Evolutionary conservation across 2,888 invertebrate genomes (phyloP), one percentile per base, ranked within the genome.

Genomic region (Scaptomyza polygonia): DNA sequence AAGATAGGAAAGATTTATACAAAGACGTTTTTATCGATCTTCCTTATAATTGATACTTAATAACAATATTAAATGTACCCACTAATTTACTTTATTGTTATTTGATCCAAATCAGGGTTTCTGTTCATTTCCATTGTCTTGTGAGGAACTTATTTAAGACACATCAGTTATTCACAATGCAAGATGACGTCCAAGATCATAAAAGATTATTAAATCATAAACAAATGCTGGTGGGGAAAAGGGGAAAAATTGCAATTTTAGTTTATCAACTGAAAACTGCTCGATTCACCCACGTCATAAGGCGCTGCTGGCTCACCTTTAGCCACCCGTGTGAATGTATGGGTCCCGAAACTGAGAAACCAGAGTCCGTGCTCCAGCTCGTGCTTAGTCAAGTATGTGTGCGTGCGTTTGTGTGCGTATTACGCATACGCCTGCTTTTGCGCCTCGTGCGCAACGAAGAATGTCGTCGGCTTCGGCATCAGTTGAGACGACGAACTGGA

Each of bases 401-500:
- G 21, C 21, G 21, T 21, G 21, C 21, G 30, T 42, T n/a, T 32
- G 12, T 39, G 8, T 32, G 9, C 14, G 49, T 55, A 56, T 71
- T 75, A 70, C 73, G 76, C 57, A 73, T 73, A 73, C 76, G 73
- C 71, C 65, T 58, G 57, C 40, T n/a, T 70, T 32, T 70, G 61
- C 34, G 76, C 71, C 71, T 66, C 76, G 72, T 75, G 73, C 72
- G 62, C 65, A 65, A 55, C 70, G 64, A 72, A 27, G 56, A 8
- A 5, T 5, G 25, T 25, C 25, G 25, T 25, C 59, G 42, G 34
- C 48, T 43, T 59, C 55, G 55, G 51, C 56, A 66, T 65, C 53
- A 62, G 51, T 45, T 14, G 49, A 42, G 53, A 47, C 65, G 43
- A 39, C 65, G 36, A 43, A 36, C 65, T 36, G 54, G 21, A 21